Evolutionary conservation across 2,888 invertebrate genomes (phyloP).

Genomic region (Agrotis puta): DNA sequence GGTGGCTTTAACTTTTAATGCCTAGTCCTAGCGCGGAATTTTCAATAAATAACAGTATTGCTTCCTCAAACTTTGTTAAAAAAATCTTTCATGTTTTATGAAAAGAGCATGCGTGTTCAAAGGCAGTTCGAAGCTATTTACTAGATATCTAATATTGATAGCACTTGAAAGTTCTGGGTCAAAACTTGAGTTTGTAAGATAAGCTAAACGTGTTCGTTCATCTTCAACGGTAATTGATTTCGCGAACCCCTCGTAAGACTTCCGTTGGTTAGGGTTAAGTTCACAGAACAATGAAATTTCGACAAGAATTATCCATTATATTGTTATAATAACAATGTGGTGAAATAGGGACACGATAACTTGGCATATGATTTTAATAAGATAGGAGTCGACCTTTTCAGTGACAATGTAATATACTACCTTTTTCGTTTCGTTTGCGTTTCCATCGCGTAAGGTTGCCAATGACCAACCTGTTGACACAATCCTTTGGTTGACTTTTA

Average conservation of each 20-base stretch:
- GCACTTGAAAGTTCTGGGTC: constrained; percentile 23
- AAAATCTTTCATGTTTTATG: constrained; percentile 39
- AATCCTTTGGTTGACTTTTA: constrained; percentile 29
- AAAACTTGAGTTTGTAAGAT: constrained; percentile 13
- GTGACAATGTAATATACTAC: background rate
- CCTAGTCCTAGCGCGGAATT: constrained; percentile 31
- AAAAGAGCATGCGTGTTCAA: constrained; percentile 24
- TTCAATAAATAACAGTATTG: constrained; percentile 45
- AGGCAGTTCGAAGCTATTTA: constrained; percentile 9
- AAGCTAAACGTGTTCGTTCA: constrained; percentile 21
- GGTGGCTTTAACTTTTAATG: constrained; percentile 63
- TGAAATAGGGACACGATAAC: background rate
- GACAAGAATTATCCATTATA: constrained; percentile 23
- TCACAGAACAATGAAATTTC: constrained; percentile 24
- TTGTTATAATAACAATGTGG: constrained; percentile 12
- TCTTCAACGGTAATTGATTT: constrained; percentile 31
- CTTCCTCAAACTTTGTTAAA: constrained; percentile 41
- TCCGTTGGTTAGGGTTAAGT: constrained; percentile 5
- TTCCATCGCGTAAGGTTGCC: constrained; percentile 1
- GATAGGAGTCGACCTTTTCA: background rate
- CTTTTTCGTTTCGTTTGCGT: constrained; percentile 1
- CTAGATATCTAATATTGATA: constrained; percentile 6
- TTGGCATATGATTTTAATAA: constrained; percentile 21
- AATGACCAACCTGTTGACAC: constrained; percentile 39
- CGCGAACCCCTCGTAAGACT: constrained; percentile 4